Evolutionary conservation across 1,140 invertebrate species (phyloP).

Genomic region (Parasteatoda tepidariorum): DNA sequence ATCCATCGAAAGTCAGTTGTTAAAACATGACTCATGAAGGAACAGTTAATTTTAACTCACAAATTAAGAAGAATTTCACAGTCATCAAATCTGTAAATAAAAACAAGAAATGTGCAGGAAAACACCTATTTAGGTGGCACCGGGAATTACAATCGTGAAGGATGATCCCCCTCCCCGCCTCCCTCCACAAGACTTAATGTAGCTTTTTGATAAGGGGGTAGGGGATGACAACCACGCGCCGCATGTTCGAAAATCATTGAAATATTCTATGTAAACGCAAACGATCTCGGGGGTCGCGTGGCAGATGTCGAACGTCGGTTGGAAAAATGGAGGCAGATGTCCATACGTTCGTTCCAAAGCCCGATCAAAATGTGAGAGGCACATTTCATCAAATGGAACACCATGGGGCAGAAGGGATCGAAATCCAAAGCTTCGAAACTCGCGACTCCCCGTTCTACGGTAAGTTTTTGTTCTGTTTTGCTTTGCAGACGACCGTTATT

Average conservation of each 20-base stretch:
- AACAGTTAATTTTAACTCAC: too few relatives aligned
- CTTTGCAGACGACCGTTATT: neutral
- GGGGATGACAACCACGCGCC: neutral
- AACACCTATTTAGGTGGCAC: neutral
- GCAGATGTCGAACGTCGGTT: conserved; percentile 55
- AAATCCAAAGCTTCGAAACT: conserved; percentile 27
- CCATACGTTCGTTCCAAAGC: neutral
- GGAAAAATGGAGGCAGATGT: conserved; percentile 23
- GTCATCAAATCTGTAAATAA: too few relatives aligned
- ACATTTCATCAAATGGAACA: conserved; percentile 45
- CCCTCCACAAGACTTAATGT: neutral
- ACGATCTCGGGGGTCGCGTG: conserved; percentile 40
- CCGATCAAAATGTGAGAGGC: neutral
- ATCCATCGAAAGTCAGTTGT: too few relatives aligned
- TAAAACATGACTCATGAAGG: too few relatives aligned
- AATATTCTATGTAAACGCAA: conserved; percentile 4
- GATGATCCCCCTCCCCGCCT: neutral
- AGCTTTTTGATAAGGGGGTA: neutral
- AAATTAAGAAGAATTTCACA: too few relatives aligned
- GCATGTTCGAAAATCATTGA: neutral
- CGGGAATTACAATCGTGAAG: neutral
- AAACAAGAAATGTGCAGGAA: too few relatives aligned
- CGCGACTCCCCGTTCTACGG: conserved; percentile 7
- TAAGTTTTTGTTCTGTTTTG: neutral
- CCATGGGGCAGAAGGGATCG: conserved; percentile 53